Conservation (phyloP, 2,113 vertebrate genomes). For the Taurulus bubalis region DNA sequence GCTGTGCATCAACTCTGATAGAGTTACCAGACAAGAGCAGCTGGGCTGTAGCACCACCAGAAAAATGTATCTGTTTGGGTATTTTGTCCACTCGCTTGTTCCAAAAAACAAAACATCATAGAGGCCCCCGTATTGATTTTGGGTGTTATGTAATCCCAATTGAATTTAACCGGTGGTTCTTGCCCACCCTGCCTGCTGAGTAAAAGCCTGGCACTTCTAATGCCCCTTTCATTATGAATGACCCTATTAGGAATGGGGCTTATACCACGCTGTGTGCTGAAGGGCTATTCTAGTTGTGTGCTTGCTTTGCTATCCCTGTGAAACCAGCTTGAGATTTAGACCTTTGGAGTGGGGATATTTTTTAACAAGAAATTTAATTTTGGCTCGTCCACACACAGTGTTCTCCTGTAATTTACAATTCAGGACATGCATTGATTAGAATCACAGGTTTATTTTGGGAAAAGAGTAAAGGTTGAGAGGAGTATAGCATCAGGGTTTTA, state of each 20-base stretch:
- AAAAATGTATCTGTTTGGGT: conserved; percentile 11
- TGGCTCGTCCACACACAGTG: background rate
- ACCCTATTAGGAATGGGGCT: conserved; percentile 49
- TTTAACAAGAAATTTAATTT: conserved; percentile 7
- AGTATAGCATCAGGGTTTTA: background rate
- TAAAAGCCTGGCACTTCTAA: conserved; percentile 45
- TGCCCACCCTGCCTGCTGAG: conserved; percentile 42
- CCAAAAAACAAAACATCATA: conserved; percentile 42
- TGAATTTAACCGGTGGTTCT: conserved; percentile 40
- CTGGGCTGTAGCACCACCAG: conserved; percentile 2
- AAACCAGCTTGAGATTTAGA: conserved; percentile 31
- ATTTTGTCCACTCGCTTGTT: conserved; percentile 21
- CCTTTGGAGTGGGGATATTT: background rate
- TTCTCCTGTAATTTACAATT: background rate
- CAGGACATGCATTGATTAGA: background rate
- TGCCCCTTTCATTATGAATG: conserved; percentile 54
- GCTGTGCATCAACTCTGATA: conserved; percentile 52
- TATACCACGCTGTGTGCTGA: conserved; percentile 22
- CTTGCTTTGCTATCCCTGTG: conserved; percentile 18
- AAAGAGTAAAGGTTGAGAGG: background rate
- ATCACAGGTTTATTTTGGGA: conserved; percentile 1
- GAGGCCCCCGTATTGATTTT: conserved; percentile 29
- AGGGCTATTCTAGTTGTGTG: conserved; percentile 21
- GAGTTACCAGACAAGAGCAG: conserved; percentile 50
- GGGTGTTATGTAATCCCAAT: conserved; percentile 42